phyloP scores from a whole-genome alignment of 2,797 vertebrate species.

The Emydoidea blandingii region DNA sequence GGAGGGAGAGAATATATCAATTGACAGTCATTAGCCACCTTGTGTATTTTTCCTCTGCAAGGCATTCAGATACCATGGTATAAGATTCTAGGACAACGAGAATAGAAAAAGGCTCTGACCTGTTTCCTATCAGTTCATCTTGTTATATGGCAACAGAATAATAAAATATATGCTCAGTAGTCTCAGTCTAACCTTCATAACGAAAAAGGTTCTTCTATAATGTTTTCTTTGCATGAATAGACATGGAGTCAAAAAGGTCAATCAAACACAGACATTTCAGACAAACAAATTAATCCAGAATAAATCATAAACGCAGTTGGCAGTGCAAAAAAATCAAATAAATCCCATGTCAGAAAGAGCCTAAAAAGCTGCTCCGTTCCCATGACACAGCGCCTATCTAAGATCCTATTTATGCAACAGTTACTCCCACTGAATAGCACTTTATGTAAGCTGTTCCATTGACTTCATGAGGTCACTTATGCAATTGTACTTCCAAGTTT shows the following conservation, averaged over 20 bases:
- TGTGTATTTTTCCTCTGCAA: not conserved
- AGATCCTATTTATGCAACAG: not conserved
- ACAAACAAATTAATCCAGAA: not conserved
- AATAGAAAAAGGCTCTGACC: not conserved
- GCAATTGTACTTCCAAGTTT: not conserved
- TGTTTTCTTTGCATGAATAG: not conserved
- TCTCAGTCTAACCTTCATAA: not conserved
- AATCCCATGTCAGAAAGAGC: not conserved
- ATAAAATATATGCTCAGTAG: not conserved
- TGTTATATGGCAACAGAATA: not conserved
- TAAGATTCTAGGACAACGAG: not conserved
- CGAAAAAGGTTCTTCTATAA: not conserved
- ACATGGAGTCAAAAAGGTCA: not conserved
- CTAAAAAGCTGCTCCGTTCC: not conserved
- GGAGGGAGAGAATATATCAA: not conserved
- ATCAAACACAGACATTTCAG: not conserved
- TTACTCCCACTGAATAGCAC: not conserved
- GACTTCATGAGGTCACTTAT: not conserved
- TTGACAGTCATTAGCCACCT: not conserved
- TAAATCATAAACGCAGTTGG: not conserved
- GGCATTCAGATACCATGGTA: accelerated
- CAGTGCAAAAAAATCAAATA: not conserved
- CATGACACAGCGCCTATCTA: not conserved
- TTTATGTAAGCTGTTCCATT: not conserved
- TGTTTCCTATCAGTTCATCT: not conserved